Evolutionary conservation across 2,888 invertebrate genomes (phyloP).

Genomic region (Campoplex nolae): DNA sequence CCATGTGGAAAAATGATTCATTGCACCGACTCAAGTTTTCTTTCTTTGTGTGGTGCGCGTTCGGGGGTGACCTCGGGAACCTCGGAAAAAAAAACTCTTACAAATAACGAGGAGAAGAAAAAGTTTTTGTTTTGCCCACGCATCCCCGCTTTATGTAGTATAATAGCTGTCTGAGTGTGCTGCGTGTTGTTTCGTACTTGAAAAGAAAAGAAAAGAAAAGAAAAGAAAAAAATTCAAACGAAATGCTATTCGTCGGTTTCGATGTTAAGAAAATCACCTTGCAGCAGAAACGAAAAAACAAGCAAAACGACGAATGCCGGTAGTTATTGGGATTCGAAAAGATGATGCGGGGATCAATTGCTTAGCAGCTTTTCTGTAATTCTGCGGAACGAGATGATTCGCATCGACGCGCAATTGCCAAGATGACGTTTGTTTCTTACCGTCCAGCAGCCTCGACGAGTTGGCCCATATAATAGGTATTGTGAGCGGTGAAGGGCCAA

Average conservation of each 20-base stretch:
- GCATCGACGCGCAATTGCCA: not conserved
- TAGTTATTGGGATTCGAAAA: no score
- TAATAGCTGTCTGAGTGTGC: slow-evolving; percentile 83
- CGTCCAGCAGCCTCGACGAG: not conserved
- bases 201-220: not conserved
- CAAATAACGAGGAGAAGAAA: slow-evolving; percentile 25
- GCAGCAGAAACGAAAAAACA: no score
- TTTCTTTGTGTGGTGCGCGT: slow-evolving; percentile 79
- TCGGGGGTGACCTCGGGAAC: slow-evolving; percentile 75
- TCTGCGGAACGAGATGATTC: not conserved
- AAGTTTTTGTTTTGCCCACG: slow-evolving; percentile 72
- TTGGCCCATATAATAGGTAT: no score
- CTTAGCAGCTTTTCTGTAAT: not conserved
- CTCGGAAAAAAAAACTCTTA: slow-evolving; percentile 36
- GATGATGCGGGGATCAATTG: no score
- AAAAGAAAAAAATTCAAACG: slow-evolving; percentile 17
- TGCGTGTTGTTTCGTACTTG: slow-evolving; percentile 82
- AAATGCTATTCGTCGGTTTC: slow-evolving; percentile 49
- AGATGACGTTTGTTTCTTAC: not conserved
- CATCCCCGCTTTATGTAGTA: slow-evolving; percentile 80
- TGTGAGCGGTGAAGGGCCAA: no score
- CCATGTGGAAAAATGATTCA: slow-evolving; percentile 76
- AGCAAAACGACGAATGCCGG: no score
- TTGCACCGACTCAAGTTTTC: slow-evolving; percentile 77
- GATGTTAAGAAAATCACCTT: not conserved